Evolutionary conservation across 1,140 invertebrate species (phyloP).

Genomic region (Chironomus striatipennis): DNA sequence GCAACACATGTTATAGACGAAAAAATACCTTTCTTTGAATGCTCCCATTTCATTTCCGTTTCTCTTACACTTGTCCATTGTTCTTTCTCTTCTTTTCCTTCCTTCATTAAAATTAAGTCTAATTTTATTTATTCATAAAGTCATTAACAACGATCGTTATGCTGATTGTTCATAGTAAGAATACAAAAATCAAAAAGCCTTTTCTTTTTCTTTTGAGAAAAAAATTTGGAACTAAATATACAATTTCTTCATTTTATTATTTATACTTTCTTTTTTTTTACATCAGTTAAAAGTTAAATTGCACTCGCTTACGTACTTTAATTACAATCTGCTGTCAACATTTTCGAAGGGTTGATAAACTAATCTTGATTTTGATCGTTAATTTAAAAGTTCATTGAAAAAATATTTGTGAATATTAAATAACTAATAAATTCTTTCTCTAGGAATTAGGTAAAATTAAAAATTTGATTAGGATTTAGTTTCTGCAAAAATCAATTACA

Average conservation of each 20-base stretch:
- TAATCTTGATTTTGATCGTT: background rate
- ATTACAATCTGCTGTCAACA: background rate
- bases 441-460: no score
- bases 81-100: background rate
- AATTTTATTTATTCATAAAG: conserved; percentile 5
- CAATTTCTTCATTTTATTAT: background rate
- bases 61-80: no score
- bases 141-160: no score
- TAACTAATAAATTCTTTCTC: no score
- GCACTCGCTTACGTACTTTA: background rate
- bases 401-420: no score
- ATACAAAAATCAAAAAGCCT: background rate
- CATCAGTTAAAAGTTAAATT: background rate
- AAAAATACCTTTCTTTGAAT: background rate
- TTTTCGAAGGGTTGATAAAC: background rate
- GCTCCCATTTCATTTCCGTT: background rate
- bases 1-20: background rate
- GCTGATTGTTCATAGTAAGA: background rate
- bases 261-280: background rate
- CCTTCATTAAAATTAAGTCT: background rate
- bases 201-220: background rate
- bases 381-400: no score
- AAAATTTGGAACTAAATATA: background rate
- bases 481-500: no score
- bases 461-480: no score